These are phyloP conservation scores for Alviniconcha marisindica DNA, from an alignment of 1,140 invertebrate species.

Conservation along the genomic window DNA sequence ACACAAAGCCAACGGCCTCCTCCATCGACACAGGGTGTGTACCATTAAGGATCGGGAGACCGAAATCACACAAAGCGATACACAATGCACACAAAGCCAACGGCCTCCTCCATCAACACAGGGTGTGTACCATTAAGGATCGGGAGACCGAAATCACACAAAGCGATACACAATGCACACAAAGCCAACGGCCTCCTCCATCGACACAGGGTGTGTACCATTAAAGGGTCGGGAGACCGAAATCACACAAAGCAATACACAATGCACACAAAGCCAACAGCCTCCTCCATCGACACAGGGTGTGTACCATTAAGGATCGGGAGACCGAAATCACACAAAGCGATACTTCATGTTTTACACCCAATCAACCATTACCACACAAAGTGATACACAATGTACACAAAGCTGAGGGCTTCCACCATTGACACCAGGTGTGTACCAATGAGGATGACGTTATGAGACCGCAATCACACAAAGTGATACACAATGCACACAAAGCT, in stretches of 20 bases:
- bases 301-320: slow-evolving; percentile 98
- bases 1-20: slow-evolving; percentile 97
- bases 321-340: too few relatives aligned
- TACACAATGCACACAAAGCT: too few relatives aligned
- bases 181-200: slow-evolving; percentile 97
- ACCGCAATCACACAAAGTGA: slow-evolving; percentile 74
- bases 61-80: too few relatives aligned
- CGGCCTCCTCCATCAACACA: slow-evolving; percentile 98
- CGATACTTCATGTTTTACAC: too few relatives aligned
- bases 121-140: slow-evolving; percentile 99
- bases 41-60: slow-evolving; percentile 97
- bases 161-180: too few relatives aligned
- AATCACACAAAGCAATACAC: too few relatives aligned
- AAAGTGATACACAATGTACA: too few relatives aligned
- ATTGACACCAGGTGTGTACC: slow-evolving; percentile 98
- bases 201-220: slow-evolving; percentile 98
- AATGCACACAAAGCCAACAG: slow-evolving; percentile 98
- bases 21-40: slow-evolving; percentile 99
- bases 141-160: slow-evolving; percentile 94
- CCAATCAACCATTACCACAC: too few relatives aligned
- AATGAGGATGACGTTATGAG: slow-evolving; percentile 97
- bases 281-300: slow-evolving; percentile 98
- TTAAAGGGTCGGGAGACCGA: slow-evolving; percentile 97
- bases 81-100: too few relatives aligned
- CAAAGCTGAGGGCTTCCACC: slow-evolving; percentile 97